Evolutionary conservation across 1,140 invertebrate species (phyloP).

Genomic region (Orussus abietinus): DNA sequence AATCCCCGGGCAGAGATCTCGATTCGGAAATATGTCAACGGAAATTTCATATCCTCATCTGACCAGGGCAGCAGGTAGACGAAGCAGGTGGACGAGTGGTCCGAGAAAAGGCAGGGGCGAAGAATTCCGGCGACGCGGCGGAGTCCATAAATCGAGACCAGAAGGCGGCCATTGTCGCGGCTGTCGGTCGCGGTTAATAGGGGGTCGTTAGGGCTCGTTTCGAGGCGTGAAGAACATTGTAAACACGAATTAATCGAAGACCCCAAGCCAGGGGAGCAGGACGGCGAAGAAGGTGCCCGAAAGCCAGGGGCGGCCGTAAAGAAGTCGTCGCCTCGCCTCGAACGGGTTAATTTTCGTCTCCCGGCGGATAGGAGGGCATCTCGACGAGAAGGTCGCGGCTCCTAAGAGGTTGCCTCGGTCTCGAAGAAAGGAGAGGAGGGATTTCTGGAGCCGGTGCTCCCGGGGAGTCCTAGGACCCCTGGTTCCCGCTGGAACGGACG

Average conservation of each 20-base stretch:
- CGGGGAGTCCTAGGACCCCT: too few relatives aligned
- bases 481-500: not conserved
- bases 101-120: conserved; percentile 4
- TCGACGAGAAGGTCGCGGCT: conserved; percentile 2
- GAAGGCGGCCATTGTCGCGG: conserved; percentile 3
- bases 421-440: too few relatives aligned
- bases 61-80: conserved; percentile 29
- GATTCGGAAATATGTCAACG: conserved; percentile 30
- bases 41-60: conserved; percentile 36
- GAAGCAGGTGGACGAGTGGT: not conserved
- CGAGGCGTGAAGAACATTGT: conserved; percentile 43
- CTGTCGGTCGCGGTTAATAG: conserved; percentile 32
- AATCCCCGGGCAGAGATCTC: too few relatives aligned
- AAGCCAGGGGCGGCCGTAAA: conserved; percentile 1
- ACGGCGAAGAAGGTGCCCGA: conserved; percentile 7
- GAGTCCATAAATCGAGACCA: not conserved
- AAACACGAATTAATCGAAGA: conserved; percentile 46
- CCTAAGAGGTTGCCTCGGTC: not conserved
- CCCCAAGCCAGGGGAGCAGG: conserved; percentile 14
- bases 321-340: conserved; percentile 6
- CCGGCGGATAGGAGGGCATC: conserved; percentile 24
- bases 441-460: too few relatives aligned
- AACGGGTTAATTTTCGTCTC: conserved; percentile 32
- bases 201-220: conserved; percentile 26
- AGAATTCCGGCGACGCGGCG: not conserved